Conservation (phyloP, 2,113 vertebrate genomes). For the Tiliqua scincoides region DNA sequence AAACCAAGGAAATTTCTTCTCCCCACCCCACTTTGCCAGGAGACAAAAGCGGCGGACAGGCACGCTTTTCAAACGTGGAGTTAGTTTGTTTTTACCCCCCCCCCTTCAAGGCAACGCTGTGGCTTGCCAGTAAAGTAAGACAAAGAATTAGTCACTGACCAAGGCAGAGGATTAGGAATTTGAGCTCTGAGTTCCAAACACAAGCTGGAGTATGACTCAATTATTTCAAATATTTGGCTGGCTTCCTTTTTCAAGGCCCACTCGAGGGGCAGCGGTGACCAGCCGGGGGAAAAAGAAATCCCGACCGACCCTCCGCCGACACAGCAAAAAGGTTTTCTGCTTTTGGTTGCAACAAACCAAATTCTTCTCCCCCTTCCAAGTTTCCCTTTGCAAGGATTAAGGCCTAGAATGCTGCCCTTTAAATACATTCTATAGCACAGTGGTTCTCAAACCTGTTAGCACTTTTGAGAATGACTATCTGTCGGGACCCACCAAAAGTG, state of each 20-base stretch:
- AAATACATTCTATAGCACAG: neutral
- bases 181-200: accelerated
- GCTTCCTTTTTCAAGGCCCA: constrained; percentile 25
- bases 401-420: neutral
- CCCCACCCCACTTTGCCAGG: neutral
- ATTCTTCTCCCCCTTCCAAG: neutral
- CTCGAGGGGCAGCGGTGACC: neutral
- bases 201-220: constrained; percentile 22
- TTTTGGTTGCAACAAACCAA: too few relatives aligned
- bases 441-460: too few relatives aligned
- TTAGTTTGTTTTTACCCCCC: too few relatives aligned
- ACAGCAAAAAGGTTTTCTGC: neutral
- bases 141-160: constrained; percentile 51
- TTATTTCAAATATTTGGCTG: constrained; percentile 26
- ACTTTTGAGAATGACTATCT: too few relatives aligned
- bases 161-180: constrained; percentile 60
- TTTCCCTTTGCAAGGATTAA: neutral
- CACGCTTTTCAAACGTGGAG: constrained; percentile 20
- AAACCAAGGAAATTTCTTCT: neutral
- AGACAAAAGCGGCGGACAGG: constrained; percentile 14
- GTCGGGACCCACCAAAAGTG: too few relatives aligned
- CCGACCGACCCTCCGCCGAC: too few relatives aligned
- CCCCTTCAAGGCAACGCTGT: constrained; percentile 62
- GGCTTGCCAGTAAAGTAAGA: neutral
- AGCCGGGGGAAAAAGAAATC: neutral